phyloP scores from a whole-genome alignment of 37 sponge, comb jelly and placozoan species.

The Mnemiopsis leidyi region DNA sequence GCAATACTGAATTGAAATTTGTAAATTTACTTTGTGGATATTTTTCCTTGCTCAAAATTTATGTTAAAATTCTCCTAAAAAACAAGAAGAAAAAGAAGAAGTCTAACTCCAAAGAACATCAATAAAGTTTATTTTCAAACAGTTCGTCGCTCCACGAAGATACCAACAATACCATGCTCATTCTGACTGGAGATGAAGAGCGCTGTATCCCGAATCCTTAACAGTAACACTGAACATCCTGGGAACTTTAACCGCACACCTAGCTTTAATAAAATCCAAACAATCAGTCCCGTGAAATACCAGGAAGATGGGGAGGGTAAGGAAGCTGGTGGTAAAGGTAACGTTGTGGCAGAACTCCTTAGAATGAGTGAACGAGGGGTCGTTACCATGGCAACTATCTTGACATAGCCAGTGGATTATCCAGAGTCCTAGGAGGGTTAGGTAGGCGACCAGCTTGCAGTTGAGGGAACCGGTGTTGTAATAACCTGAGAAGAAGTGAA shows the following conservation, averaged over 20 bases:
- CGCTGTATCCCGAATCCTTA: not conserved
- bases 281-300: constrained; percentile 26
- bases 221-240: no score
- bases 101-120: no score
- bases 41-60: no score
- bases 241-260: not conserved
- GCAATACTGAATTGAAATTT: no score
- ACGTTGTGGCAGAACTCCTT: not conserved
- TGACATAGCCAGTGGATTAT: not conserved
- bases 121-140: no score
- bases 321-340: not conserved
- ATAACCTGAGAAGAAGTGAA: no score
- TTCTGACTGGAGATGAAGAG: not conserved
- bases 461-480: not conserved
- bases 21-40: no score
- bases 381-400: not conserved
- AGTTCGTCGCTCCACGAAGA: no score
- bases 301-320: not conserved
- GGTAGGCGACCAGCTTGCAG: not conserved
- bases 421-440: constrained; percentile 1
- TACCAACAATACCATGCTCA: no score
- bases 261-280: not conserved
- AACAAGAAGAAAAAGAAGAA: no score
- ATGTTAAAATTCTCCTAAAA: no score
- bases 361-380: not conserved